Conservation (phyloP, 2,888 invertebrate genomes). For the Troides helena region DNA sequence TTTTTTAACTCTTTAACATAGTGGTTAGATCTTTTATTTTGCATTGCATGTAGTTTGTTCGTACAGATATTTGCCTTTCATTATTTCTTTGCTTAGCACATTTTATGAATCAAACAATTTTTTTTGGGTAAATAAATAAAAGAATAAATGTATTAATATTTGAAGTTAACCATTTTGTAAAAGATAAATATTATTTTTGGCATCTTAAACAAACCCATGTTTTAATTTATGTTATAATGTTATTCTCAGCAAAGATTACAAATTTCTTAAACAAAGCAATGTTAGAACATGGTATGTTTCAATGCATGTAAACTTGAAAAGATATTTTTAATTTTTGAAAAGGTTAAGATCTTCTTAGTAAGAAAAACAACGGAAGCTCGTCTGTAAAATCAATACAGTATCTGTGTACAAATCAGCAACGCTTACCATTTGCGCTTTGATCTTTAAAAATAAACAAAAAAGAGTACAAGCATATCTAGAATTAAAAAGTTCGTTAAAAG, state of each 20-base stretch:
- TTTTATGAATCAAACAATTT: background rate
- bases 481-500: constrained; percentile 6
- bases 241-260: background rate
- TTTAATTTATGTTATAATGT: background rate
- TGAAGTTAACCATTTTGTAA: background rate
- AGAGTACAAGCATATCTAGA: constrained; percentile 1
- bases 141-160: background rate
- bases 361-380: constrained; percentile 27
- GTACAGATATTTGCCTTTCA: background rate
- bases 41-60: background rate
- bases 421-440: constrained; percentile 10
- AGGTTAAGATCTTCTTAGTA: background rate
- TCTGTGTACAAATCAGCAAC: constrained; percentile 3
- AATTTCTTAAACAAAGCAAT: background rate
- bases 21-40: background rate
- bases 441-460: constrained; percentile 10
- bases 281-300: background rate
- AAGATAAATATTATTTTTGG: background rate
- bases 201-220: background rate
- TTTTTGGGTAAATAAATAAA: background rate
- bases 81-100: background rate
- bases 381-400: constrained; percentile 13
- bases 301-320: background rate
- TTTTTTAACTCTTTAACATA: background rate
- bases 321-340: background rate